Percentiles rank a stretch among this genome's conserved stretches.
Conservation (phyloP, 2,113 vertebrate genomes). For the Campylorhamphus procurvoides region DNA sequence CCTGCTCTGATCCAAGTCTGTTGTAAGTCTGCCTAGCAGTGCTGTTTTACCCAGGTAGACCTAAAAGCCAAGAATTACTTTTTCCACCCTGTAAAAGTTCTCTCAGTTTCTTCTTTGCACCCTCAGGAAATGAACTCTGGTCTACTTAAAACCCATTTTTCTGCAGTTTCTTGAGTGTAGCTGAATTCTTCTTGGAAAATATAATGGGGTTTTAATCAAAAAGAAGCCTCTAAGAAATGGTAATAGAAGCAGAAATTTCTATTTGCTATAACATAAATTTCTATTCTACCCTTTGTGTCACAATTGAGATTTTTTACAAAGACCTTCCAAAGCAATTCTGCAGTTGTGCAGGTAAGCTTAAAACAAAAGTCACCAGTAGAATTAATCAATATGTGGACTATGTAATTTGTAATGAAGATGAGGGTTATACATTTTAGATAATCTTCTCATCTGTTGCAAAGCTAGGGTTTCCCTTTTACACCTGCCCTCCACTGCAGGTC, state of each 20-base stretch:
- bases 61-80: not conserved
- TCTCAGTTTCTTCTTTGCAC: not conserved
- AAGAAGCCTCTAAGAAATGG: not conserved
- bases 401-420: not conserved
- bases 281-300: not conserved
- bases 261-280: not conserved
- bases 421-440: not conserved
- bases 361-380: not conserved
- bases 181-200: not conserved
- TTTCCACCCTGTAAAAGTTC: not conserved
- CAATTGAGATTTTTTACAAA: constrained; percentile 14
- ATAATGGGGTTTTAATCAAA: not conserved
- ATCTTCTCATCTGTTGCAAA: not conserved
- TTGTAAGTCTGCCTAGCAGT: constrained; percentile 24
- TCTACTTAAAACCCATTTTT: constrained; percentile 7
- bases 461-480: not conserved
- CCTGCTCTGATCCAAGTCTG: constrained; percentile 3
- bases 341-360: not conserved
- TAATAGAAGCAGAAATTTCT: not conserved
- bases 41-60: not conserved
- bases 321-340: constrained; percentile 4
- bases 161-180: not conserved
- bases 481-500: not conserved
- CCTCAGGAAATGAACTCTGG: not conserved
- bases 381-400: not conserved